Conservation (phyloP, 2,113 vertebrate species). For the Oncorhynchus keta region DNA sequence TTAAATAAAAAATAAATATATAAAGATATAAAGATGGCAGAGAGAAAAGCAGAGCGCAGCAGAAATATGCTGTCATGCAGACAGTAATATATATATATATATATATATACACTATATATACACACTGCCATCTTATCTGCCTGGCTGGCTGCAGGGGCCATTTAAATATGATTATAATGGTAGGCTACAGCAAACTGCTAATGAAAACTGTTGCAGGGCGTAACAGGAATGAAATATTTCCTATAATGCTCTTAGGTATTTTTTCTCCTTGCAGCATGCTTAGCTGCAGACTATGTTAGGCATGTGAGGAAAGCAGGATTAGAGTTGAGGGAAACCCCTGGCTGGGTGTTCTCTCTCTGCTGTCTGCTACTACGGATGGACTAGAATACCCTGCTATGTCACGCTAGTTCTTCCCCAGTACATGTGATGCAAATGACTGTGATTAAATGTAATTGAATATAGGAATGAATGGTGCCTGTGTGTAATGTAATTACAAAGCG, state of each 20-base stretch:
- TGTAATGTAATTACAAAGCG: slow-evolving; percentile 61
- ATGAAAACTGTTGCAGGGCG: not conserved
- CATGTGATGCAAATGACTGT: slow-evolving; percentile 67
- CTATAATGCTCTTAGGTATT: not conserved
- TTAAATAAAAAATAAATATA: too few species aligned
- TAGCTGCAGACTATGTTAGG: not conserved
- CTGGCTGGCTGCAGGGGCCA: too few species aligned
- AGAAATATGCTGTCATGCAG: slow-evolving; percentile 44
- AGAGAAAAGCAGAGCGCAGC: slow-evolving; percentile 46
- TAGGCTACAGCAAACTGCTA: not conserved
- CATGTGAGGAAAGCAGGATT: not conserved
- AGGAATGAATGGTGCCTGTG: slow-evolving; percentile 68
- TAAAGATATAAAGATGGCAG: not conserved
- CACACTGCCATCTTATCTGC: not conserved
- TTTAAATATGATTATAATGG: too few species aligned
- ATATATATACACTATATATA: slow-evolving; percentile 27
- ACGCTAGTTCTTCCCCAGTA: slow-evolving; percentile 39
- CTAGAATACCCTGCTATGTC: not conserved
- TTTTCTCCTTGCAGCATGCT: not conserved
- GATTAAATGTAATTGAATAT: slow-evolving; percentile 73
- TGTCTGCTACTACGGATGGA: too few species aligned
- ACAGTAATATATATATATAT: slow-evolving; percentile 50
- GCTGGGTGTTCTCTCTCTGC: not conserved
- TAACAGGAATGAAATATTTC: not conserved
- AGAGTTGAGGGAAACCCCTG: not conserved